Base-by-base conservation (phyloP, 2,888 invertebrate genomes). In the Hydrotaea cyrtoneurina region DNA sequence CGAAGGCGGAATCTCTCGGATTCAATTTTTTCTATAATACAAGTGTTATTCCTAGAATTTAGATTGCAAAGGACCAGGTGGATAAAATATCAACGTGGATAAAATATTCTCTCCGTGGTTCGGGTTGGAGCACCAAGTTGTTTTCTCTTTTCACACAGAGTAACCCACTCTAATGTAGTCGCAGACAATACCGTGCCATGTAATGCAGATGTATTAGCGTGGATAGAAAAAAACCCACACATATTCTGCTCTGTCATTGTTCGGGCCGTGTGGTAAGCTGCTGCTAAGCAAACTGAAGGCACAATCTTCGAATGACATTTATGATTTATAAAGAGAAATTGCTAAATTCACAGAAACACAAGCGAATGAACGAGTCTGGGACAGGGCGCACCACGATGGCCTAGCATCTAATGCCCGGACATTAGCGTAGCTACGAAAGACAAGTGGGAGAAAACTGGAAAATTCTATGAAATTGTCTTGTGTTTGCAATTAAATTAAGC, bases 241-340 rank as follows among this genome's bases (percentile, higher is more conserved):
- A 39, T 39, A 39, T 36, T 66, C n/a, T 39, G 26, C n/a, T 62
- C 36, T 64, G 36, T 36, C 64, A 59, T 36, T 64, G 36, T 36
- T 36, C 39, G 2, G 43, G 53, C 19, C 2, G 53, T 19, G 31
- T 31, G 31, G 62, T 4, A 31, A 31, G 7, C 62, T 31, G 23
- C 31, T 62, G 17, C 7, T 31, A 62, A 13, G 26, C 11, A 26
- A 26, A 13, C 59, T 66, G 17, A 66, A 36, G 46, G 15, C 46
- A 46, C 39, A 69, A 59, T 43, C 31, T 15, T n/a, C 59, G 57
- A 43, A 59, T 59, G 57, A n/a, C 21, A 77, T 43, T 36, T 73
- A 77, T 66, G 59, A 78, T 82, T 78, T 78, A 78, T 78, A 39
- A 26, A 69, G 15, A 74, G 66, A 78, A 69, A 59, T 69, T 74